Base-by-base conservation (phyloP, 2,113 vertebrate species). In the Trogon surrucura region DNA sequence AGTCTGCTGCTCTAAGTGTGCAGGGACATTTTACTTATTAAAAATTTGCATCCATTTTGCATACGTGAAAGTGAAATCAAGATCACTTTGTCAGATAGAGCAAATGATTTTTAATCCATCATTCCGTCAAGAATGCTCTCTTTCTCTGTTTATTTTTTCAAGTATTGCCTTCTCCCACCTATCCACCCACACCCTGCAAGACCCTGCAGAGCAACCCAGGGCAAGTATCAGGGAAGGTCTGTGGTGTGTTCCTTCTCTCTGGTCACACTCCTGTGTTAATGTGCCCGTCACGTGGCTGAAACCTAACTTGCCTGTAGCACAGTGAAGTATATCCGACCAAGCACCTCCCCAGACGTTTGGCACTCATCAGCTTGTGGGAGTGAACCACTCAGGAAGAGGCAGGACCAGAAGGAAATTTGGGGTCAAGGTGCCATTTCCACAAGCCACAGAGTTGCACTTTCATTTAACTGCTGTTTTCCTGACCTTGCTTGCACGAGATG, bases 191-290 rank as follows among this genome's bases (percentile, higher is more conserved):
- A 22, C 3, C 29, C n/a, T 53, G 14, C 9, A 84, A 41, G 30
- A 36, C 8, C 16, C 27, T 32, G 34, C 34, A 58, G 57, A 89
- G 51, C n/a, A 74, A 5, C 36, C 67, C 32, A 23, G 11, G 41
- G 19, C 1, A 54, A 21, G 16, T n/a, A 26, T 26, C 25, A 16
- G 47, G 58, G 47, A 29, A 13, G 34, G 47, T 16, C 30, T 61
- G 13, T 14, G 7, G 11, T 22, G 10, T 4, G 32, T 69, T 69
- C 14, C 34, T 78, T 7, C 69, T 53, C 69, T 41, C 34, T 38
- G 29, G 6, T 54, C 53, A 32, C 1, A 0, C 21, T 65, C 53
- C n/a, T 23, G 29, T 2, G 3, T 73, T 79, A 23, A 16, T 0
- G 1, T 50, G n/a, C 38, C 58, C 19, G 15, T 29, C 14, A 13